These are phyloP conservation scores for Rambutsinella grinnellia DNA, from an alignment of 2,888 invertebrate species.

Conservation along the genomic window DNA sequence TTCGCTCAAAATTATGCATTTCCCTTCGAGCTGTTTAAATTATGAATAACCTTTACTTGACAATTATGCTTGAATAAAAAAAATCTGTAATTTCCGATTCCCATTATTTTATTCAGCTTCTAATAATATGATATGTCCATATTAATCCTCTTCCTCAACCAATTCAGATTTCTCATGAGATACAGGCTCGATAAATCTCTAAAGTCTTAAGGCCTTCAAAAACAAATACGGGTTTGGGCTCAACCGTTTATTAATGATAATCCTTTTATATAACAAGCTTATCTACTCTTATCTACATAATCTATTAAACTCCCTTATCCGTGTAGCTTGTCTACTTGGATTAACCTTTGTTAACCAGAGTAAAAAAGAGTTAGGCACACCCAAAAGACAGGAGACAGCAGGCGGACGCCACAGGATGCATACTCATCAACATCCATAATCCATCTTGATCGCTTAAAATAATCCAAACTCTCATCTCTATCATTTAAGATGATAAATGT, in stretches of 20 bases:
- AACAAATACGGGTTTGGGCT: constrained; percentile 46
- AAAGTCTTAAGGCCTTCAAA: constrained; percentile 1
- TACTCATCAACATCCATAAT: constrained; percentile 10
- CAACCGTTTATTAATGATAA: constrained; percentile 13
- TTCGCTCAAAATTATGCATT: too few species aligned
- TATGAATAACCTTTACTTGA: neutral
- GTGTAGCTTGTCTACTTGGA: constrained; percentile 31
- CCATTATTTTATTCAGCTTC: neutral
- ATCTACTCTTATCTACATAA: neutral
- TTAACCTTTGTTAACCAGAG: constrained; percentile 25
- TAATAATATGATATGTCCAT: neutral
- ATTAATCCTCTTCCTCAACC: constrained; percentile 1
- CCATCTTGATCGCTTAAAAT: constrained; percentile 26
- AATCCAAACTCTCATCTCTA: constrained; percentile 14
- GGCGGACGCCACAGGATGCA: constrained; percentile 53
- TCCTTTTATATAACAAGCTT: neutral
- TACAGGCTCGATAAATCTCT: neutral
- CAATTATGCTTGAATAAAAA: neutral
- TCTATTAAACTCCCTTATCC: neutral
- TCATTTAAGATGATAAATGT: neutral
- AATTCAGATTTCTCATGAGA: neutral
- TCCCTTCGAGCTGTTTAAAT: neutral
- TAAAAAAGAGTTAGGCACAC: constrained; percentile 40
- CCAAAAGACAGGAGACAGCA: constrained; percentile 53
- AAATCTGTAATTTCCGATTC: neutral